Base-by-base conservation (phyloP, 2,888 invertebrate species). In the Thymelicus sylvestris region DNA sequence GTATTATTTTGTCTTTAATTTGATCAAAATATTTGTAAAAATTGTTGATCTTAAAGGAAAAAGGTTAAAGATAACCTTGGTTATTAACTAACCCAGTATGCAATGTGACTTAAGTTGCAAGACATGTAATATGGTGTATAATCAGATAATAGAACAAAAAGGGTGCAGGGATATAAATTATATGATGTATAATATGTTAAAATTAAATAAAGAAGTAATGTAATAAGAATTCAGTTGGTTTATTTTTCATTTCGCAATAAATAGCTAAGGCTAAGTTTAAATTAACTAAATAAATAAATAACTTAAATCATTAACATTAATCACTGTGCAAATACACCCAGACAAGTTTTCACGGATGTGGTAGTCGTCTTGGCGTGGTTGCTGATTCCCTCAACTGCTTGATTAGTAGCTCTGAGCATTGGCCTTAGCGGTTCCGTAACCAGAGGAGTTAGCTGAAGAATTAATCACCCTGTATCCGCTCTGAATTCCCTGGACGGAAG, bases 281-380 rank as follows among this genome's bases (percentile, higher is more conserved):
- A 10, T 24, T 55, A 24, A 55, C 24, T 55, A 38, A 57, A 57
- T 57, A 57, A 68, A 71, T 69, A 64, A 67, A 64, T 68, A 75
- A 75, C 78, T 82, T 69, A 80, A 80, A 83, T 83, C 80, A 80
- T 80, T 78, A 78, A 81, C 0, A 74, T 71, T 79, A 77, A 72
- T 80, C 74, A 75, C 71, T 67, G 48, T 69, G 89, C 92, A 91
- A 92, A 82, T 83, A 92, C 91, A 91, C 72, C 86, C 90, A 90
- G 93, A 93, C 91, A 93, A 93, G 91, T 88, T 82, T 83, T 81
- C 78, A 74, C 66, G 73, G 57, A 48, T 69, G 71, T 76, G 76
- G 79, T 80, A 83, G 92, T 93, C 93, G 88, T 92, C 93, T 89
- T 91, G 84, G 82, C 86, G 87, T 92, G 80, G 80, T 89, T 91